Conservation (phyloP, 2,888 invertebrate genomes). For the Agonum fuliginosum region DNA sequence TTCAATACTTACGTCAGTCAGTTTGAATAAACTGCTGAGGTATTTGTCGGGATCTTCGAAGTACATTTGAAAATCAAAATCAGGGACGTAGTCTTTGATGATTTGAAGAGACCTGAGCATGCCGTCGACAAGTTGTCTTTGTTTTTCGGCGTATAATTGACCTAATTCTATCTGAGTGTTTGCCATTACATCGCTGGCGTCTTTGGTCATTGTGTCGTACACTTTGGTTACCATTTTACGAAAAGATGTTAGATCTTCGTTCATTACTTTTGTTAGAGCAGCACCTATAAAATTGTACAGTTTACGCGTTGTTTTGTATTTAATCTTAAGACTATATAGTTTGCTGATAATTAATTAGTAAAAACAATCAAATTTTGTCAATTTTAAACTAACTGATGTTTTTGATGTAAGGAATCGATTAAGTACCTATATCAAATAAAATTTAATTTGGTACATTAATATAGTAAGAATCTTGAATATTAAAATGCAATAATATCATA, state of each 20-base stretch:
- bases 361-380: too few relatives aligned
- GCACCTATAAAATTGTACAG: constrained; percentile 64
- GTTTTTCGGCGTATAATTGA: constrained; percentile 67
- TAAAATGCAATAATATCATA: too few relatives aligned
- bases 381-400: background rate
- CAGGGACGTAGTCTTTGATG: constrained; percentile 67
- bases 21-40: constrained; percentile 65
- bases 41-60: constrained; percentile 66
- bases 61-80: constrained; percentile 70
- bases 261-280: constrained; percentile 67
- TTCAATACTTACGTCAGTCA: constrained; percentile 61
- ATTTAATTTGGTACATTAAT: too few relatives aligned
- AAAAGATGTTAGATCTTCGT: constrained; percentile 68
- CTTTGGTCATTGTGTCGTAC: constrained; percentile 71
- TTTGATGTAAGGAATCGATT: background rate
- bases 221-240: constrained; percentile 68
- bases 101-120: constrained; percentile 69
- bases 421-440: too few relatives aligned
- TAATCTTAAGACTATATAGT: background rate
- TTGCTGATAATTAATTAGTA: background rate
- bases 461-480: too few relatives aligned
- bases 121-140: constrained; percentile 66
- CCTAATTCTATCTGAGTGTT: constrained; percentile 70
- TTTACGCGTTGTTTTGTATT: too few relatives aligned
- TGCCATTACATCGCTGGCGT: constrained; percentile 70